Percentiles rank a stretch among this genome's conserved stretches.
phyloP scores from a whole-genome alignment of 30 jellyfish, hydroid and myxozoan genomes.

The Aurelia aurita region DNA sequence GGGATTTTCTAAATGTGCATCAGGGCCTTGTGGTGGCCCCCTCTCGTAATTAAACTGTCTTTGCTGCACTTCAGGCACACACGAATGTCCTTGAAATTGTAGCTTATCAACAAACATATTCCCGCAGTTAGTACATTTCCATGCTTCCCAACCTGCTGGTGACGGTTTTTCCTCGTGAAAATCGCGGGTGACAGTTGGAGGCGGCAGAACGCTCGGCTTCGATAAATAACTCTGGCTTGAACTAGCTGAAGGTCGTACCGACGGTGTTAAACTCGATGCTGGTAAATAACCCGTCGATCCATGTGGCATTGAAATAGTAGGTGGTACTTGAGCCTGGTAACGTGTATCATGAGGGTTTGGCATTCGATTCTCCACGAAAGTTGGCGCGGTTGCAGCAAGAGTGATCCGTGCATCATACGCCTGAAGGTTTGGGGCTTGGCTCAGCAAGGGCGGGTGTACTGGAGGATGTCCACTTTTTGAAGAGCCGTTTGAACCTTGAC shows the following conservation, averaged over 20 bases:
- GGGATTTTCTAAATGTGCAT: conserved; percentile 74
- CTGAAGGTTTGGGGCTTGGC: conserved; percentile 89
- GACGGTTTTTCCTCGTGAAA: conserved; percentile 61
- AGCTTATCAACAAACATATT: conserved; percentile 72
- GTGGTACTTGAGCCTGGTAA: conserved; percentile 63
- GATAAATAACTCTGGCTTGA: conserved; percentile 34
- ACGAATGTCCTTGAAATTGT: conserved; percentile 80
- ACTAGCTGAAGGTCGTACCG: conserved; percentile 66
- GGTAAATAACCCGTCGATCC: conserved; percentile 47
- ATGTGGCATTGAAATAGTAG: conserved; percentile 53
- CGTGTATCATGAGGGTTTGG: conserved; percentile 70
- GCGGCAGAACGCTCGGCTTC: conserved; percentile 60
- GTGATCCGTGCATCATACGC: conserved; percentile 59
- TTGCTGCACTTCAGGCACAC: conserved; percentile 62
- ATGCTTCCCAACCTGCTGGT: conserved; percentile 77
- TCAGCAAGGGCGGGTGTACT: conserved; percentile 92
- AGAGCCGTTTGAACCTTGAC: conserved; percentile 62
- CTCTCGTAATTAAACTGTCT: conserved; percentile 78
- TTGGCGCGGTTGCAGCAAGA: conserved; percentile 46
- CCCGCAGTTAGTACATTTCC: conserved; percentile 88
- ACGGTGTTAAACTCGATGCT: conserved; percentile 40
- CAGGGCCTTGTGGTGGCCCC: conserved; percentile 59
- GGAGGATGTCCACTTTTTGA: conserved; percentile 76
- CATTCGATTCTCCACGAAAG: conserved; percentile 58
- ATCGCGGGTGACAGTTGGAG: conserved; percentile 47